Conservation (phyloP, 1,140 invertebrate species). For the Rhagoletis zephyria region DNA sequence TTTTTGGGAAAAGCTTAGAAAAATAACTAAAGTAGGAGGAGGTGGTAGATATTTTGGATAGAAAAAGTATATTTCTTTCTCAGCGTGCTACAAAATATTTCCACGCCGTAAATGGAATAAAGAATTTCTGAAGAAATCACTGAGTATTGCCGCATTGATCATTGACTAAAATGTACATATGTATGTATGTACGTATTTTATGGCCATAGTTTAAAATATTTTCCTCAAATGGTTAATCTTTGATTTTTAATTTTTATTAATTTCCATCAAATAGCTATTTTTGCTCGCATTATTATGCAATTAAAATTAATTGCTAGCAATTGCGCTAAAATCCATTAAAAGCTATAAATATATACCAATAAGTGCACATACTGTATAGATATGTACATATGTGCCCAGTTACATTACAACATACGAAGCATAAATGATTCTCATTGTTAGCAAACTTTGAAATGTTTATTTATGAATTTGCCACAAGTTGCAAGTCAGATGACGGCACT, state of each 20-base stretch:
- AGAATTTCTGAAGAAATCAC: no score
- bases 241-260: neutral
- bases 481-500: conserved; percentile 5
- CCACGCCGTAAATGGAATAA: no score
- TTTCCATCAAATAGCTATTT: conserved; percentile 5
- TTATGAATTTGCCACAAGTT: conserved; percentile 33
- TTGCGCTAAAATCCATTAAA: conserved; percentile 22
- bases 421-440: neutral
- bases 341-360: neutral
- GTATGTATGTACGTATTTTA: no score
- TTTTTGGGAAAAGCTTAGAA: no score
- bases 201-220: no score
- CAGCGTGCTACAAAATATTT: no score
- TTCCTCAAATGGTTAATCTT: no score
- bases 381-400: neutral
- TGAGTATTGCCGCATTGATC: no score
- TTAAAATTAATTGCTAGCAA: conserved; percentile 16
- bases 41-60: no score
- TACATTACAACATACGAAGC: neutral
- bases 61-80: no score
- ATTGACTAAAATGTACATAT: no score
- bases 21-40: no score
- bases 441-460: neutral
- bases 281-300: neutral
- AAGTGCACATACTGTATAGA: neutral